Base-by-base conservation (phyloP, 1,140 invertebrate species). In the Lepidurus apus region DNA sequence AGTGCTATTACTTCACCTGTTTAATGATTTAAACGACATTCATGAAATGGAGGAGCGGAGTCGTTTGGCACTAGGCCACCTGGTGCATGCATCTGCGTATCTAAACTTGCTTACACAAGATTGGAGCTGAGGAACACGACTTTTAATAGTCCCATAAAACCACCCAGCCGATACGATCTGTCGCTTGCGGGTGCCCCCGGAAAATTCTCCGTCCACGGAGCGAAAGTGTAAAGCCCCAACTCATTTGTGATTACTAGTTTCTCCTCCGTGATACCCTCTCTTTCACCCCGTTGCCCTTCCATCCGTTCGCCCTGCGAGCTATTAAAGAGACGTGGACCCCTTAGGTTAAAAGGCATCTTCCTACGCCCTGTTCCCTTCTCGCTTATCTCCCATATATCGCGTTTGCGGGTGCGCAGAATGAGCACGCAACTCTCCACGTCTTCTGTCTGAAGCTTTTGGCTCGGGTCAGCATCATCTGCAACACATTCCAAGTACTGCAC, bases 271-370 rank as follows among this genome's bases (percentile, higher is more conserved):
- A 21, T 43, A 17, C 24, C 47, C 75, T 11, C 45, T 43, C 43
- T 26, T 76, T 76, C 47, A 45, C n/a, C 43, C 47, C 26, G 9
- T 34, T 53, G 43, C n/a, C 21, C 75, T 76, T 43, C 13, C 75
- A 26, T 44, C 75, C 75, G n/a, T 17, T 44, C 75, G 10, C 42
- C 47, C 10, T 76, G 6, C 7, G 34, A 13, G 34, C 13, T 76
- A 45, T 76, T 45, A 45, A 45, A 76, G 75, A 76, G 42, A 76
- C 75, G 43, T 13, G 43, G 10, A 10, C 75, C 17, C 53, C n/a
- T 65, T 21, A 21, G 53, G 53, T 65, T 65, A 65, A 65, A 21
- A 21, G 53, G 53, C 53, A 65, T 65, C 53, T 65, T 65, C 9
- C 53, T 65, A 65, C 21, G 0, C 53, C 53, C 53, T 65, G 17